phyloP scores from a whole-genome alignment of 2,888 invertebrate species.

The Xanthia togata region DNA sequence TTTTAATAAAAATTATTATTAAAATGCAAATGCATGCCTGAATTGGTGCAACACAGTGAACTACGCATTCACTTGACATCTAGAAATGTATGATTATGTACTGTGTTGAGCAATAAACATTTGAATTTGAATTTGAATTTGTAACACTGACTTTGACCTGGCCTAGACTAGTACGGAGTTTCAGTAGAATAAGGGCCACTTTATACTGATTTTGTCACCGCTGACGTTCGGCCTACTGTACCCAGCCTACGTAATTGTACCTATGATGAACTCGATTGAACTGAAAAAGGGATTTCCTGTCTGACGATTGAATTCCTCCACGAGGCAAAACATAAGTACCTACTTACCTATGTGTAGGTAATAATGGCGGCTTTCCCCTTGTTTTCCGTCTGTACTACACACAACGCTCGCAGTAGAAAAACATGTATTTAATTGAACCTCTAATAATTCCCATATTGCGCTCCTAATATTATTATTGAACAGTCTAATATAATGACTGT shows the following conservation, averaged over 20 bases:
- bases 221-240: neutral
- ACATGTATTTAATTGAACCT: neutral
- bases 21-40: no score
- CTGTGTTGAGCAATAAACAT: no score
- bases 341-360: neutral
- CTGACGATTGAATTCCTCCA: slow-evolving; percentile 29
- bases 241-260: neutral
- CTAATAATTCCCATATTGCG: no score
- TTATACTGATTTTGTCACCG: neutral
- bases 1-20: no score
- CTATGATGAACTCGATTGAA: slow-evolving; percentile 2
- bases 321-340: neutral
- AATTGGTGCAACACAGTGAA: no score
- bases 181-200: neutral
- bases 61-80: no score
- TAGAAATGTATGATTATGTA: no score
- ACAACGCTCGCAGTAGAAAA: neutral
- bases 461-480: neutral
- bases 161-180: neutral
- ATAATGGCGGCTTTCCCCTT: neutral
- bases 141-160: neutral
- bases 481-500: neutral
- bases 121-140: no score
- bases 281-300: slow-evolving; percentile 26
- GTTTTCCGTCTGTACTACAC: neutral